Base-by-base conservation (phyloP, 2,888 invertebrate genomes). In the Dryobotodes eremita region DNA sequence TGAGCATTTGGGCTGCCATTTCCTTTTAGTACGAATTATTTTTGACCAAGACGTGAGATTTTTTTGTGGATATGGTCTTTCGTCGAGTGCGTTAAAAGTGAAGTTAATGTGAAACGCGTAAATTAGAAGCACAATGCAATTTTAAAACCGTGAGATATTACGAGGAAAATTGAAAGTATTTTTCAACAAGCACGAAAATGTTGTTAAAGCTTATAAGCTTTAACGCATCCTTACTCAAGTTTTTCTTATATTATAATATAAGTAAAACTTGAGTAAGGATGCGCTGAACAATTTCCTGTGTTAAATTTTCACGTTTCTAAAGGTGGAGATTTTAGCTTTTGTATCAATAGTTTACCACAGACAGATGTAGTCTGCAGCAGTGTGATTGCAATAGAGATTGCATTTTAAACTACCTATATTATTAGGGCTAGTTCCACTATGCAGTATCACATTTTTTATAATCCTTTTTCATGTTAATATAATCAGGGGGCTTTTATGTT, bases 11-110 rank as follows among this genome's bases (percentile, higher is more conserved):
- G 86, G 86, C 89, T 75, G 89, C 86, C 89, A 89, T 91, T 89
- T 92, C 88, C 82, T 90, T 92, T 92, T 91, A 90, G 83, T 81
- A 82, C 84, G 84, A 88, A 84, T 88, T 91, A 91, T 90, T 89
- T 92, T 89, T 82, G 75, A 89, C 71, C 82, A 79, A 82, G 84
- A 72, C 77, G 73, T 71, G 77, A 85, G 57, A 71, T 84, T 90
- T 90, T 87, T 87, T 77, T 72, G 88, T 85, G 86, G 88, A 91
- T 83, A 86, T 86, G 79, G 80, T 83, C 79, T 91, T 91, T 93
- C 90, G 84, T 79, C 89, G 86, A 87, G 86, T 75, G 75, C 80
- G 88, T 90, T 90, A 85, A 91, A 89, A 89, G 84, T 84, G 85
- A 89, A 89, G 86, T 90, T 90, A 90, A 89, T 88, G 77, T 77